Percentiles rank a stretch among this genome's conserved stretches.
Conservation (phyloP, 2,113 vertebrate genomes). For the Phycodurus eques region DNA sequence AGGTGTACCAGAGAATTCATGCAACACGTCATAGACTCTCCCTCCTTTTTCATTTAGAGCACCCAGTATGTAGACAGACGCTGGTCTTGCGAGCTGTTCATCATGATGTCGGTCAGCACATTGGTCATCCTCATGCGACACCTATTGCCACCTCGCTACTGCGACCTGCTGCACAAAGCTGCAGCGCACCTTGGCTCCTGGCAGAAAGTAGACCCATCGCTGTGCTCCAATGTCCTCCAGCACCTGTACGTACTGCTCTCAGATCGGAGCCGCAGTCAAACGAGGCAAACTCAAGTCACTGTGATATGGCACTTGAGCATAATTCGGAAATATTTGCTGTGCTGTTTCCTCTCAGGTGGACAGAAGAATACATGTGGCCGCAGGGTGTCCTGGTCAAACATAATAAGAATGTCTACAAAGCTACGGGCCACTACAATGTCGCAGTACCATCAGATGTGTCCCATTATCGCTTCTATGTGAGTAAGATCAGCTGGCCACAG, state of each 20-base stretch:
- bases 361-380: slow-evolving; percentile 97
- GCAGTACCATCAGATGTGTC: slow-evolving; percentile 96
- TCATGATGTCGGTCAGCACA: slow-evolving; percentile 93
- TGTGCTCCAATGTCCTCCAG: slow-evolving; percentile 96
- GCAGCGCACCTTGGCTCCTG: slow-evolving; percentile 96
- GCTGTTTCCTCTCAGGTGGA: slow-evolving; percentile 80
- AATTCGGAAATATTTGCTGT: not conserved
- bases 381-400: slow-evolving; percentile 97
- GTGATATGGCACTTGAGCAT: not conserved
- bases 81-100: slow-evolving; percentile 98
- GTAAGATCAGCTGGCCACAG: slow-evolving; percentile 47
- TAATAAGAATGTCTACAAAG: slow-evolving; percentile 99
- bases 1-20: not conserved
- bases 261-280: not conserved
- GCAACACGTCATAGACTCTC: not conserved
- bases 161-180: slow-evolving; percentile 94
- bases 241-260: slow-evolving; percentile 80
- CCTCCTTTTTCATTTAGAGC: slow-evolving; percentile 71
- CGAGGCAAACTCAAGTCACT: not conserved
- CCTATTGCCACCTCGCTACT: slow-evolving; percentile 91
- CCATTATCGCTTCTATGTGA: slow-evolving; percentile 97
- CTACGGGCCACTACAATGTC: slow-evolving; percentile 96
- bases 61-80: slow-evolving; percentile 98
- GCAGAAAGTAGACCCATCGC: slow-evolving; percentile 95
- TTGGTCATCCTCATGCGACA: slow-evolving; percentile 95